Percentiles rank a stretch among this genome's conserved stretches.
Evolutionary conservation across 2,113 vertebrate species (phyloP).

Genomic region (Oophaga pumilio): DNA sequence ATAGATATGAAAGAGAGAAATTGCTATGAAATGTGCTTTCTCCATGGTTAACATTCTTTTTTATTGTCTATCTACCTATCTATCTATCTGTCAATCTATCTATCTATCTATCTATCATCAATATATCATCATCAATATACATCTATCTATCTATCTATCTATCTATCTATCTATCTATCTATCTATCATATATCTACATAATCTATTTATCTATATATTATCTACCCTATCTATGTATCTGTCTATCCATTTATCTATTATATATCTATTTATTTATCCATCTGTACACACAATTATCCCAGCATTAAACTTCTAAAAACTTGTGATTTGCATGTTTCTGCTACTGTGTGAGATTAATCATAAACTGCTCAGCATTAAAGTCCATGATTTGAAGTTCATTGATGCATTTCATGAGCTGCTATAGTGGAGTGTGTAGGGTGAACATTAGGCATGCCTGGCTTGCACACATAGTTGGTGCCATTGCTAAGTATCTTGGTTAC

Average conservation of each 20-base stretch:
- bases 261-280: background rate
- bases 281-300: background rate
- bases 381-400: conserved; percentile 63
- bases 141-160: no score
- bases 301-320: background rate
- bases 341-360: background rate
- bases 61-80: no score
- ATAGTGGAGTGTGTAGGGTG: conserved; percentile 73
- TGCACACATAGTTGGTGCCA: conserved; percentile 77
- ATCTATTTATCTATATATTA: background rate
- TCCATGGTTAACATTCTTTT: no score
- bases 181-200: background rate
- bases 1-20: no score
- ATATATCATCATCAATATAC: no score
- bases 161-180: no score
- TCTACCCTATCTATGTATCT: background rate
- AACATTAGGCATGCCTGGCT: conserved; percentile 77
- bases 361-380: conserved; percentile 9
- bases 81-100: no score
- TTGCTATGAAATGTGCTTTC: no score
- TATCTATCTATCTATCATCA: no score
- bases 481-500: conserved; percentile 83
- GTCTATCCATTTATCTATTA: background rate
- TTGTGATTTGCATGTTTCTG: background rate
- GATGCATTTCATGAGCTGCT: conserved; percentile 65